Evolutionary conservation across 2,113 vertebrate genomes (phyloP).

Genomic region (Pardalotus punctatus): DNA sequence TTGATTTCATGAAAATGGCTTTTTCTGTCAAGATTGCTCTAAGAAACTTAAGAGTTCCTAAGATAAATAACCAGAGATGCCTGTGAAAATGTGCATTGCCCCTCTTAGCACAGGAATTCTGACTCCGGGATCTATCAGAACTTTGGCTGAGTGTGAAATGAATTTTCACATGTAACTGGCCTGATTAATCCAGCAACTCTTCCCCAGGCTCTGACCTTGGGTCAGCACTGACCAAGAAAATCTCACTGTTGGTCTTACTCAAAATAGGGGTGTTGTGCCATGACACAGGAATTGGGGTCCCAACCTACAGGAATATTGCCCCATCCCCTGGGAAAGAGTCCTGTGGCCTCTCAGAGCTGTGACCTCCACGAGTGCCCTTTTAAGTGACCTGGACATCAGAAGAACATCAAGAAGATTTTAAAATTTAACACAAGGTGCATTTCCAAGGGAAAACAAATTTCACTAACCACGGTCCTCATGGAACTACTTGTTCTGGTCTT

Average conservation of each 20-base stretch:
- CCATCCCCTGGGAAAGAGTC: neutral
- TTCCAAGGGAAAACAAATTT: neutral
- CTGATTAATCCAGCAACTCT: neutral
- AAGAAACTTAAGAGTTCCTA: neutral
- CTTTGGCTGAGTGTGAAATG: neutral
- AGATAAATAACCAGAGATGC: neutral
- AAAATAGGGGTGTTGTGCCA: fast-evolving
- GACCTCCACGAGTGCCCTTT: neutral
- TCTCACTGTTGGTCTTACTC: neutral
- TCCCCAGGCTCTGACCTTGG: neutral
- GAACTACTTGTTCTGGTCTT: neutral
- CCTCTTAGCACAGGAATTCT: neutral
- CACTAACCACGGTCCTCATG: neutral
- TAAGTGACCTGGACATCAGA: neutral
- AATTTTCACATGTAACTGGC: neutral
- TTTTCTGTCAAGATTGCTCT: neutral
- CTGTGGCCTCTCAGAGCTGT: neutral
- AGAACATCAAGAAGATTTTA: neutral
- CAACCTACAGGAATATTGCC: fast-evolving
- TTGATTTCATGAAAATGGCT: neutral
- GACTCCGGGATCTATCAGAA: neutral
- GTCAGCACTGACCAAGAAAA: neutral
- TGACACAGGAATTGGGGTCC: neutral
- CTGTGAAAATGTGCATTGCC: neutral
- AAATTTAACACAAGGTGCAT: neutral